phyloP scores from a whole-genome alignment of 2,797 vertebrate genomes.

The Sphaeramia orbicularis region DNA sequence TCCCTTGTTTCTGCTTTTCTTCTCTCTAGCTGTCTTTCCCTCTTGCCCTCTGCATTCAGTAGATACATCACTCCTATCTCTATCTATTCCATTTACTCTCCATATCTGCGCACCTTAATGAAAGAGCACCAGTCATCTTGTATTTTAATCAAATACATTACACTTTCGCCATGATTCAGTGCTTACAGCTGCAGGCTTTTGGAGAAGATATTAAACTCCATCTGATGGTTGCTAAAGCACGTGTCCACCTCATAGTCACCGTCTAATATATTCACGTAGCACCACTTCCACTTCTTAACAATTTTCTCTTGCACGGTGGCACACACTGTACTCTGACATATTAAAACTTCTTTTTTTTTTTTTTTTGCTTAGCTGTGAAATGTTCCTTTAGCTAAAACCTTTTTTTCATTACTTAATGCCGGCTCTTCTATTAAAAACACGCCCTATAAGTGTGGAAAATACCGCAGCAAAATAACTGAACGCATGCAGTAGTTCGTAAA shows the following conservation, averaged over 20 bases:
- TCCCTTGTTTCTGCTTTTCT: conserved; percentile 17
- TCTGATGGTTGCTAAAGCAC: conserved; percentile 41
- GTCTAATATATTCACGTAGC: conserved; percentile 31
- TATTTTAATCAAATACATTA: conserved; percentile 73
- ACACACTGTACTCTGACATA: conserved; percentile 1
- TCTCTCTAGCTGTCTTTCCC: conserved; percentile 5
- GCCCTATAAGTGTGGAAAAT: conserved; percentile 1
- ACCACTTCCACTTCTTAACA: conserved; percentile 6
- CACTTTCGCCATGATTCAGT: conserved; percentile 53
- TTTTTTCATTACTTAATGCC: conserved; percentile 26
- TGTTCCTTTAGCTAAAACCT: conserved; percentile 23
- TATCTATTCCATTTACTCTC: conserved; percentile 18
- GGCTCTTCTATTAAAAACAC: conserved; percentile 13
- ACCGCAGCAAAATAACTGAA: conserved; percentile 32
- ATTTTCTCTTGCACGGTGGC: not conserved
- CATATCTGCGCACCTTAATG: conserved; percentile 43
- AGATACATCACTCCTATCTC: conserved; percentile 10
- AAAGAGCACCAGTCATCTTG: conserved; percentile 55
- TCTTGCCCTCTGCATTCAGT: conserved; percentile 1
- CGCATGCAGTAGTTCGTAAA: conserved; percentile 44
- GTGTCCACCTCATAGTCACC: conserved; percentile 10
- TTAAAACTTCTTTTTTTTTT: conserved; percentile 8
- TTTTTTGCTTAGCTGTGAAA: not conserved
- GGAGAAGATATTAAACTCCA: conserved; percentile 36
- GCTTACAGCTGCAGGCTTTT: conserved; percentile 47